Evolutionary conservation across 2,888 invertebrate genomes (phyloP), one percentile per base, ranked within the genome.

Genomic region (Acronicta psi): DNA sequence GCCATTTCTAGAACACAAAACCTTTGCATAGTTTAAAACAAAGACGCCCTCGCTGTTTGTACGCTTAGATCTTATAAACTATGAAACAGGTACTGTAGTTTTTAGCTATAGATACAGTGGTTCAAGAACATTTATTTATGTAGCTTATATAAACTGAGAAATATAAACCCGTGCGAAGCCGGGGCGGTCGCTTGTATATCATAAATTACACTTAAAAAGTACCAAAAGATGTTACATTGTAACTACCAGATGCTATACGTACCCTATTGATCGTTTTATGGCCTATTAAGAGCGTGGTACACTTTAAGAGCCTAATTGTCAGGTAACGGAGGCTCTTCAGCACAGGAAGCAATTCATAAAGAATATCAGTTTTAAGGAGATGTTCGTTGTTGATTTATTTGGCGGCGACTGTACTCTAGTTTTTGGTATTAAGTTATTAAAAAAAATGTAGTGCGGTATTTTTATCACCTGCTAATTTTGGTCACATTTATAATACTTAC

Each of bases 261-360:
- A 68, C 69, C 58, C 61, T 50, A 75, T 82, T 81, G 73, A 81
- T 71, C 66, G 62, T 56, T 81, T 77, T 81, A 82, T 79, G 75
- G 67, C 59, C 68, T 71, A 71, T 77, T 79, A 76, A 72, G 75
- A 60, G 66, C 65, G 63, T 54, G 34, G 58, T 59, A 69, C 60
- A 51, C 55, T 63, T 77, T 64, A 74, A 83, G 81, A 47, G 69
- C 62, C 70, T 83, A 78, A 81, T 83, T 82, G 82, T 84, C 71
- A 75, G 75, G 73, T 75, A 76, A 70, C 42, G 38, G 44, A 71
- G 59, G 69, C 69, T 46, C 71, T 83, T 61, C 42, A 73, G 46
- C 41, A 38, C 77, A 74, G 86, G 86, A 86, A 82, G 81, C 64
- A 66, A 81, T 83, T 83, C 82, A 80, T 83, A 59, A 72, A 57